Evolutionary conservation across 2,888 invertebrate genomes (phyloP).

Genomic region (Chydorus sphaericus): DNA sequence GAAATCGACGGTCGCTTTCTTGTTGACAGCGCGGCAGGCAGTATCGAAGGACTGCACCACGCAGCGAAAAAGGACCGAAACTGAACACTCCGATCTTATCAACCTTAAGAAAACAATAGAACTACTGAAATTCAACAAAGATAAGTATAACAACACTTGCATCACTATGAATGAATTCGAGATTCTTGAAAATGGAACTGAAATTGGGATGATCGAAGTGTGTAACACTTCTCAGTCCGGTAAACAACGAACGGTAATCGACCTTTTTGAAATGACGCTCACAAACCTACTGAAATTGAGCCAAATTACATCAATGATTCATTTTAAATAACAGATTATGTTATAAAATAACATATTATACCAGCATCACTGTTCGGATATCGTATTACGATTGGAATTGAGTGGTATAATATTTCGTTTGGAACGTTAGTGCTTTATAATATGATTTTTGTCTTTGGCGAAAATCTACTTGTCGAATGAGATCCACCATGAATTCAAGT

Average conservation of each 20-base stretch:
- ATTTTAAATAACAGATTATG: too few species aligned
- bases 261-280: constrained; percentile 46
- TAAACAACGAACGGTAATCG: constrained; percentile 41
- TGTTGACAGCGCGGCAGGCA: constrained; percentile 38
- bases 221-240: constrained; percentile 42
- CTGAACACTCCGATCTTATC: constrained; percentile 45
- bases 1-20: constrained; percentile 33
- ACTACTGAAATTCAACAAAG: too few species aligned
- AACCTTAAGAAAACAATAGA: too few species aligned
- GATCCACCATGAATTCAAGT: constrained; percentile 48
- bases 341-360: too few species aligned
- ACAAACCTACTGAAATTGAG: constrained; percentile 40
- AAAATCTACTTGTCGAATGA: constrained; percentile 42
- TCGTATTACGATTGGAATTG: constrained; percentile 48
- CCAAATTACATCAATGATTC: neutral
- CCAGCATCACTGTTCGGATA: constrained; percentile 43
- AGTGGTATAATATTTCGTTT: constrained; percentile 46
- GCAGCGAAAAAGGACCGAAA: constrained; percentile 43
- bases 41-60: constrained; percentile 38
- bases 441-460: constrained; percentile 32
- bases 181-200: constrained; percentile 34
- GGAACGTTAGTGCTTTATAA: constrained; percentile 41
- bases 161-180: constrained; percentile 35
- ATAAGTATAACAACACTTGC: too few species aligned
- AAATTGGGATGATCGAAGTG: constrained; percentile 47